Evolutionary conservation across 2,888 invertebrate genomes (phyloP).

Genomic region (Ctena decussata): DNA sequence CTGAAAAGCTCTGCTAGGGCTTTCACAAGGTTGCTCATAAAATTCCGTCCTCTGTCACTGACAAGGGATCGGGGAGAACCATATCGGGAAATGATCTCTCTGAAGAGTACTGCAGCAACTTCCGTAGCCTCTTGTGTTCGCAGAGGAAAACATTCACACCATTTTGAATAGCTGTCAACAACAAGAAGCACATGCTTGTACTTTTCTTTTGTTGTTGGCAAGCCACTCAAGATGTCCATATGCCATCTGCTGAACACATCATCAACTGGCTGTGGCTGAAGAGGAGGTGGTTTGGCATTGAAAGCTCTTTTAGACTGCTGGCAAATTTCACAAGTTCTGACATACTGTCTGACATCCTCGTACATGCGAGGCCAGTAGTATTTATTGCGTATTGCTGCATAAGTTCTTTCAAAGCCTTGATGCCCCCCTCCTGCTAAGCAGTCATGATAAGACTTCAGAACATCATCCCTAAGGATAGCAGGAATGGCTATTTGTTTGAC

Average conservation of each 20-base stretch:
- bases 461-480: conserved; percentile 26
- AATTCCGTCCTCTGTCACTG: conserved; percentile 45
- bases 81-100: conserved; percentile 40
- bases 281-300: conserved; percentile 39
- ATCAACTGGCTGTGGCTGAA: conserved; percentile 34
- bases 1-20: conserved; percentile 40
- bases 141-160: conserved; percentile 46
- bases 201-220: conserved; percentile 44
- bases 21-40: conserved; percentile 49
- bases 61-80: conserved; percentile 36
- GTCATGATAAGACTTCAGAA: conserved; percentile 57
- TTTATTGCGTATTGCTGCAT: conserved; percentile 42
- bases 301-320: conserved; percentile 42
- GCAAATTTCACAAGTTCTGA: conserved; percentile 50
- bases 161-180: conserved; percentile 58
- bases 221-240: conserved; percentile 56
- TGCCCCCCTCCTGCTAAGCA: conserved; percentile 51
- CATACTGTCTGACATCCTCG: conserved; percentile 41
- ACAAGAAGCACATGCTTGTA: conserved; percentile 57
- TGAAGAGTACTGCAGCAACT: conserved; percentile 49
- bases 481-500: conserved; percentile 25
- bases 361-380: conserved; percentile 69
- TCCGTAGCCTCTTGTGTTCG: conserved; percentile 34
- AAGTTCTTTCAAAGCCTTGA: conserved; percentile 65
- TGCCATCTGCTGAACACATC: conserved; percentile 47